These are phyloP conservation scores for Pegoplata infirma DNA, from an alignment of 2,888 invertebrate species.

Conservation along the genomic window DNA sequence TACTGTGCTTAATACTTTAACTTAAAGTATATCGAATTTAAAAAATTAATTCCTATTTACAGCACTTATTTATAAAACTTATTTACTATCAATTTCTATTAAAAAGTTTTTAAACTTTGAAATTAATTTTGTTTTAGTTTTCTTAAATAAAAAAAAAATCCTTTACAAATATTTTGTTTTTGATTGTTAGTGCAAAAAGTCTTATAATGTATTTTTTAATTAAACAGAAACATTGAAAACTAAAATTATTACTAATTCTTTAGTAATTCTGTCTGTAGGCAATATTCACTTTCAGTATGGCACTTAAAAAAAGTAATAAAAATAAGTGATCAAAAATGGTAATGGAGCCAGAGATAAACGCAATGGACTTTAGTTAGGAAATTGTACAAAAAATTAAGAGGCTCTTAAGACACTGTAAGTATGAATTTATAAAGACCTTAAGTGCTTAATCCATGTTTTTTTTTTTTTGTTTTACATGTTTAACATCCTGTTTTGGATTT, in stretches of 20 bases:
- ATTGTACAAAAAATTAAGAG: not conserved
- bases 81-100: too few species aligned
- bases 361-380: not conserved
- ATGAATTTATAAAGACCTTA: not conserved
- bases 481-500: not conserved
- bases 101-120: too few species aligned
- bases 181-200: too few species aligned
- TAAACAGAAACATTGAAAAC: too few species aligned
- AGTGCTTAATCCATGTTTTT: slow-evolving; percentile 7
- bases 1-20: too few species aligned
- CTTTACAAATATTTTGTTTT: too few species aligned
- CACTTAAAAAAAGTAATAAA: slow-evolving; percentile 8
- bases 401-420: slow-evolving; percentile 2
- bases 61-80: too few species aligned
- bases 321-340: slow-evolving; percentile 7
- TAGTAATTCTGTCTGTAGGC: not conserved
- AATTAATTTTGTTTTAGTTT: too few species aligned
- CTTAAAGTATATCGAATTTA: too few species aligned
- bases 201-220: too few species aligned
- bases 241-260: not conserved
- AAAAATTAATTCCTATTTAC: too few species aligned
- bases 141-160: too few species aligned
- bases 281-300: not conserved
- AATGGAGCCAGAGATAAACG: not conserved
- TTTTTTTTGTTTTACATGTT: not conserved